These are phyloP conservation scores for Polietes domitor DNA, from an alignment of 2,888 invertebrate species.

Conservation along the genomic window DNA sequence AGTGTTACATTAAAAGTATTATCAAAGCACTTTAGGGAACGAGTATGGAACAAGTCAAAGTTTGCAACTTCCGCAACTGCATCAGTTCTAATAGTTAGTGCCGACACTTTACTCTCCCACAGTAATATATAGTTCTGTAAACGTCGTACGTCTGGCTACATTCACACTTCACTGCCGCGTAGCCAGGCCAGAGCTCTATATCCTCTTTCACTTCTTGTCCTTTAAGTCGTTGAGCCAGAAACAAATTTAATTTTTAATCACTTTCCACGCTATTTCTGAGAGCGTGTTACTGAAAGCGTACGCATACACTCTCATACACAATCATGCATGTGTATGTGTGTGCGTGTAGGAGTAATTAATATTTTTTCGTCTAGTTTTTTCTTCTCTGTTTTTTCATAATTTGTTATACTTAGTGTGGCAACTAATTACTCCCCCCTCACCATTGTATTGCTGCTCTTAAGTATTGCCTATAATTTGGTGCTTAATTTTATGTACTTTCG, in stretches of 20 bases:
- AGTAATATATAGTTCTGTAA: not conserved
- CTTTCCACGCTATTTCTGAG: conserved; percentile 1
- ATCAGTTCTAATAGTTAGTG: too few relatives aligned
- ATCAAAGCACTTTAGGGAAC: too few relatives aligned
- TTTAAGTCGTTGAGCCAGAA: not conserved
- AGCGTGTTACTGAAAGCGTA: not conserved
- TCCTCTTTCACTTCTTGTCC: not conserved
- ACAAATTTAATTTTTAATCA: conserved; percentile 31
- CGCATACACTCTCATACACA: too few relatives aligned
- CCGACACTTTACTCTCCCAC: not conserved
- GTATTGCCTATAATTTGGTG: conserved; percentile 54
- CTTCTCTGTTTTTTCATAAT: conserved; percentile 1
- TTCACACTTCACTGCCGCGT: not conserved
- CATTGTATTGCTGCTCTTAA: conserved; percentile 34
- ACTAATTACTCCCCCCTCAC: conserved; percentile 55
- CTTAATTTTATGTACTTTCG: conserved; percentile 49
- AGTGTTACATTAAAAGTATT: too few relatives aligned
- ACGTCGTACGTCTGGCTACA: conserved; percentile 1
- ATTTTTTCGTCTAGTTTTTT: conserved; percentile 40
- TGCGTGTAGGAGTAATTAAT: conserved; percentile 7
- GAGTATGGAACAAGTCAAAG: too few relatives aligned
- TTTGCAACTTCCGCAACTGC: too few relatives aligned
- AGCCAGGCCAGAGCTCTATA: not conserved
- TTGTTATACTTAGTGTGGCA: conserved; percentile 50
- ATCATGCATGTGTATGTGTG: not conserved